Conservation (phyloP, 35 echinoderm and acorn worm species). For the Apostichopus parvimensis region DNA sequence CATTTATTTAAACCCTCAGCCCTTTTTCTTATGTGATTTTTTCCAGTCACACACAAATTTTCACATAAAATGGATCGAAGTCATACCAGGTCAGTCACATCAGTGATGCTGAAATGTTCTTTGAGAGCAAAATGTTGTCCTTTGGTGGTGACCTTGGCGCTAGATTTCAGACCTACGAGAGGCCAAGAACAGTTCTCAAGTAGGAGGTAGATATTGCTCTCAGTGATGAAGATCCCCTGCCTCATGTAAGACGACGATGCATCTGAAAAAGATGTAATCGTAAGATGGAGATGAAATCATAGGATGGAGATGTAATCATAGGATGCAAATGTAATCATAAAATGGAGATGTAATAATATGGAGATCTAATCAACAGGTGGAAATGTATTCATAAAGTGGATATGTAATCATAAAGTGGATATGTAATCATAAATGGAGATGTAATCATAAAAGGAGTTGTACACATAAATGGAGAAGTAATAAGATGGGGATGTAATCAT, state of each 20-base stretch:
- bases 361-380: too few species aligned
- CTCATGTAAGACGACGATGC: conserved; percentile 15
- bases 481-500: not conserved
- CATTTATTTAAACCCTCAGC: too few species aligned
- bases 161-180: not conserved
- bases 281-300: not conserved
- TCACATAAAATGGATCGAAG: too few species aligned
- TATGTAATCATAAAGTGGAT: too few species aligned
- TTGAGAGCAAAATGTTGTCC: conserved; percentile 43
- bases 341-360: too few species aligned
- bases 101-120: conserved; percentile 32
- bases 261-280: not conserved
- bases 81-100: conserved; percentile 47
- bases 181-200: conserved; percentile 52
- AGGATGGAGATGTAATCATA: not conserved
- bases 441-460: too few species aligned
- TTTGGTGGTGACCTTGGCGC: conserved; percentile 3
- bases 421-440: too few species aligned
- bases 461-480: not conserved
- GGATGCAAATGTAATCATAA: too few species aligned
- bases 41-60: too few species aligned
- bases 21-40: too few species aligned
- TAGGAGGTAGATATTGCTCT: conserved; percentile 1
- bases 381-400: too few species aligned
- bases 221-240: conserved; percentile 33